phyloP scores from a whole-genome alignment of 2,797 vertebrate species.

The Chanos chanos region DNA sequence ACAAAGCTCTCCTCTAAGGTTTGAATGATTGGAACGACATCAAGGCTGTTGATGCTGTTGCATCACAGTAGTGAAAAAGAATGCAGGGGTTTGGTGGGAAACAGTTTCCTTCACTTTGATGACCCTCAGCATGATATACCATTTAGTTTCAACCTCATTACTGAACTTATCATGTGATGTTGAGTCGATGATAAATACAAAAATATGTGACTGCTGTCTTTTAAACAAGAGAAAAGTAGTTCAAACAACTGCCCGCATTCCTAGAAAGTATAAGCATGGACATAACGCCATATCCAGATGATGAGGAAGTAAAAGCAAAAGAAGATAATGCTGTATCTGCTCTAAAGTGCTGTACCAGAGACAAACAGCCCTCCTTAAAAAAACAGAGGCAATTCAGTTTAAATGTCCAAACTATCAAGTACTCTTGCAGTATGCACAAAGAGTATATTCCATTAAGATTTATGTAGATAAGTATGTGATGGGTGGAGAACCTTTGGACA shows the following conservation, averaged over 20 bases:
- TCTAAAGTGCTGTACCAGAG: neutral
- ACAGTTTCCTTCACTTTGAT: too few relatives aligned
- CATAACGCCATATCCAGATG: too few relatives aligned
- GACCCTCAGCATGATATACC: too few relatives aligned
- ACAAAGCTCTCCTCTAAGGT: neutral
- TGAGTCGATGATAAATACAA: too few relatives aligned
- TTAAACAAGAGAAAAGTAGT: neutral
- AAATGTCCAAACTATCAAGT: constrained; percentile 3
- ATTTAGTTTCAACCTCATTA: too few relatives aligned
- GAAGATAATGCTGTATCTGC: neutral
- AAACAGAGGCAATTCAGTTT: neutral
- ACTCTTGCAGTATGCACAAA: neutral
- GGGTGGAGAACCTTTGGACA: constrained; percentile 58
- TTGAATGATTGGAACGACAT: neutral
- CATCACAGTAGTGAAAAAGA: too few relatives aligned
- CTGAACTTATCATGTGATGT: too few relatives aligned
- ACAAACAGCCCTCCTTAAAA: neutral
- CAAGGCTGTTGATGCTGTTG: too few relatives aligned
- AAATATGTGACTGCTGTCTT: too few relatives aligned
- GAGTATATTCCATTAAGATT: neutral
- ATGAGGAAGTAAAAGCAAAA: too few relatives aligned
- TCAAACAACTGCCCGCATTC: neutral
- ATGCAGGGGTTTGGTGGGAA: too few relatives aligned
- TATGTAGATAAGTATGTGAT: constrained; percentile 38
- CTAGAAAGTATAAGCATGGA: too few relatives aligned